Evolutionary conservation across 2,888 invertebrate genomes (phyloP), one percentile per base, ranked within the genome.

Genomic region (Sipunculus nudus): DNA sequence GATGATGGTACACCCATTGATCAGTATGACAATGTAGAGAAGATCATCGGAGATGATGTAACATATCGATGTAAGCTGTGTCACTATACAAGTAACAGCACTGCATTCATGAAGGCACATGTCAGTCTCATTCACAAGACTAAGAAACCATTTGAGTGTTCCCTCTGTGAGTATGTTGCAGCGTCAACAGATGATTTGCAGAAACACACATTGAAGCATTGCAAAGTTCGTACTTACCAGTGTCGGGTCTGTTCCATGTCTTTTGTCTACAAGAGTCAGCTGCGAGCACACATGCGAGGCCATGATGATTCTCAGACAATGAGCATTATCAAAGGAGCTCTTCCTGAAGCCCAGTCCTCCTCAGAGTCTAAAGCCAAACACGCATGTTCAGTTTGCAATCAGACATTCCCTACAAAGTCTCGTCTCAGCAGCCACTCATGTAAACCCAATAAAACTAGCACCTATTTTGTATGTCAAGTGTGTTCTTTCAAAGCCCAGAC

Each of bases 201-300:
- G 47, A 76, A 77, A 43, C 80, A 81, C 59, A 80, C 80, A 78
- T 75, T 81, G 10, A 76, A 78, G 58, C 81, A 81, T 60, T 80
- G 80, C 65, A 80, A 80, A 64, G 73, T 78, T 16, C 68, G 79
- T 28, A 76, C 76, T 2, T 80, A 78, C 53, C 76, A 77, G 61
- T 80, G 81, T 66, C 80, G 79, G 60, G 61, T 75, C 26, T 81
- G 80, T 65, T 65, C 75, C 23, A 71, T 75, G 16, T 72, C 70
- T 23, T 80, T 81, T 57, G 78, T 78, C 66, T 79, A 80, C 64
- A 81, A 80, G 67, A 80, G 79, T 63, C 79, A 79, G 50, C 70
- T 80, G n/a, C 61, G 80, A n/a, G 79, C 79, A 13, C 81, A 81
- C 65, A 79, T 80, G 78, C 59, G 78, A 35, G 78, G 77, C 6